Conservation (phyloP, 2,113 vertebrate species). For the Neodontobutis hainanensis region DNA sequence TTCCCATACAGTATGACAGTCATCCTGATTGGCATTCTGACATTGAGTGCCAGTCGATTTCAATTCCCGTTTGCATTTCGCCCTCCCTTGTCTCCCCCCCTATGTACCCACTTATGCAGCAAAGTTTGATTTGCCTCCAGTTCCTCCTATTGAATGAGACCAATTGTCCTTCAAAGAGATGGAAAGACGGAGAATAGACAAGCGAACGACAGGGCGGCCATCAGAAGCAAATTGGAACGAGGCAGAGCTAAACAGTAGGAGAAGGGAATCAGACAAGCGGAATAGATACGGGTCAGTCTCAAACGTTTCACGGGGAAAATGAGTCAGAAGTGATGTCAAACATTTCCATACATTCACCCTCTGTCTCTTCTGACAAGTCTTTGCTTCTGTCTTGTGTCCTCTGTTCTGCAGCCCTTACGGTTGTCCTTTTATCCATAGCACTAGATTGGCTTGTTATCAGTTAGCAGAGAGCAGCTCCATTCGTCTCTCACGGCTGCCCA, state of each 20-base stretch:
- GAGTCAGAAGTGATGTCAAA: conserved; percentile 20
- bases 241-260: conserved; percentile 35
- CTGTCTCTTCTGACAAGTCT: conserved; percentile 17
- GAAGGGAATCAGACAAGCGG: conserved; percentile 48
- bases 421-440: conserved; percentile 37
- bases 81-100: neutral
- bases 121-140: conserved; percentile 63
- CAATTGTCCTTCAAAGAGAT: conserved; percentile 65
- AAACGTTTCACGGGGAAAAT: conserved; percentile 17
- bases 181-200: conserved; percentile 5
- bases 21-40: conserved; percentile 61
- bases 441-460: conserved; percentile 52
- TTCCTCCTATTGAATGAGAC: conserved; percentile 61
- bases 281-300: conserved; percentile 47
- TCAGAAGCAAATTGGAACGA: conserved; percentile 47
- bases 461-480: conserved; percentile 40
- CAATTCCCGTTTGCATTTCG: conserved; percentile 50
- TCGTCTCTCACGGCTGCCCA: conserved; percentile 29
- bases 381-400: conserved; percentile 27
- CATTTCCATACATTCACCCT: conserved; percentile 34
- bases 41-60: conserved; percentile 66
- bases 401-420: conserved; percentile 24
- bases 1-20: conserved; percentile 46
- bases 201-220: conserved; percentile 4
- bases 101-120: conserved; percentile 43